Evolutionary conservation across 2,888 invertebrate species (phyloP), one percentile per base, ranked within the genome.

Genomic region (Dione juno): DNA sequence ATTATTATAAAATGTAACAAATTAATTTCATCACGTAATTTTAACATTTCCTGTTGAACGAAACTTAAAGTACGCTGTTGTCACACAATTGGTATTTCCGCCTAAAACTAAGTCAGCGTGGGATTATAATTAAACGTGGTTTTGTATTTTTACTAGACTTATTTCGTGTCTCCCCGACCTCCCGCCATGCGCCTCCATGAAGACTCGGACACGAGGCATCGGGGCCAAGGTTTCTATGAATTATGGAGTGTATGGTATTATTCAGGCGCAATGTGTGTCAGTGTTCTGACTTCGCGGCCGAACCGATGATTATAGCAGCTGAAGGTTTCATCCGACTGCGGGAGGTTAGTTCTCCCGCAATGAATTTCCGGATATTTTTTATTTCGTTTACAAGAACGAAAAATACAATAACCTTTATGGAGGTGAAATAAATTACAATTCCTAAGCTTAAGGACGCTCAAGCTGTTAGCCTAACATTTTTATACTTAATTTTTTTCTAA

Each of bases 201-300:
- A 74, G 72, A 75, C 72, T 76, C 67, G 73, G 72, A 74, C 76
- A 80, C 79, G 79, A 80, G 81, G 81, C 82, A 91, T 88, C 86
- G 88, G 83, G 92, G 92, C 89, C 92, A 92, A 93, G 92, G 92
- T 84, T 84, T 83, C 84, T 83, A 88, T 92, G 92, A 91, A 90
- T 92, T 92, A 93, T 92, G 89, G 90, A 92, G 87, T 88, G 87
- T 88, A 91, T 90, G 89, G 90, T 88, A 89, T 90, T 91, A 92
- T 91, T 91, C 88, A 85, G 89, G 83, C 84, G 83, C 86, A 83
- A 89, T 90, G 88, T 91, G 80, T 89, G 89, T 86, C 88, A 87
- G 87, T 86, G 89, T 86, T 89, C 88, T 85, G 87, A 84, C 90
- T 91, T 90, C 89, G 90, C 88, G 91, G 91, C 84, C 91, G 86